A percentile compares a stretch with the other conserved stretches of the same genome.
Evolutionary conservation across 23 tunicate genomes (phyloP).

Genomic region (Halocynthia roretzi): DNA sequence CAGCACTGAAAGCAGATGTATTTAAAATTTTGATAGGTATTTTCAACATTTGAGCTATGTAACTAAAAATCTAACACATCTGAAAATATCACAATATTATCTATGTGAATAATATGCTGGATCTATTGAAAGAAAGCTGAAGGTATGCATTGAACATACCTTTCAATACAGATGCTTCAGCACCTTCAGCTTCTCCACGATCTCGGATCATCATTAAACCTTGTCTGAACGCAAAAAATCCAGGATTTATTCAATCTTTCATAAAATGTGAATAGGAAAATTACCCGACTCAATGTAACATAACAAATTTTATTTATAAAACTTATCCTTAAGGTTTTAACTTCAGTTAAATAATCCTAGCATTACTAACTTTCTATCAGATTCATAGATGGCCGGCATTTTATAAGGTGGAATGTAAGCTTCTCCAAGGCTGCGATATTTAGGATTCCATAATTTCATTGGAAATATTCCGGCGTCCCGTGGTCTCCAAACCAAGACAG

Average conservation of each 20-base stretch:
- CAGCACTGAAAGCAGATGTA: too few species aligned
- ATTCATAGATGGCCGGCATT: not conserved
- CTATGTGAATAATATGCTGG: too few species aligned
- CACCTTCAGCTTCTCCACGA: constrained; percentile 97
- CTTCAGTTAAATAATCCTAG: too few species aligned
- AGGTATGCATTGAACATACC: constrained; percentile 13
- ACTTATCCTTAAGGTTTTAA: not conserved
- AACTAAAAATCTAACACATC: not conserved
- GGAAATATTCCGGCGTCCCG: constrained; percentile 93
- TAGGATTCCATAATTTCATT: constrained; percentile 93
- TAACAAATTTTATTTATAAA: too few species aligned
- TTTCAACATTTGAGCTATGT: not conserved
- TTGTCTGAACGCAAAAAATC: constrained; percentile 24
- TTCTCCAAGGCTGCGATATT: constrained; percentile 84
- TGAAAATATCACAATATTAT: not conserved
- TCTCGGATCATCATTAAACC: constrained; percentile 66
- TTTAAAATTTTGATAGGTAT: not conserved
- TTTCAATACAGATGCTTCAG: constrained; percentile 68
- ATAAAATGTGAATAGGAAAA: too few species aligned
- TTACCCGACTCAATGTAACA: too few species aligned
- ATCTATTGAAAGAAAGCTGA: too few species aligned
- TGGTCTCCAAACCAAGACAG: constrained; percentile 86
- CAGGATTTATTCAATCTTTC: too few species aligned
- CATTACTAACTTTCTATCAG: constrained; percentile 33
- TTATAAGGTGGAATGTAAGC: constrained; percentile 72